Evolutionary conservation across 2,888 invertebrate species (phyloP).

Genomic region (Schizaphis graminum): DNA sequence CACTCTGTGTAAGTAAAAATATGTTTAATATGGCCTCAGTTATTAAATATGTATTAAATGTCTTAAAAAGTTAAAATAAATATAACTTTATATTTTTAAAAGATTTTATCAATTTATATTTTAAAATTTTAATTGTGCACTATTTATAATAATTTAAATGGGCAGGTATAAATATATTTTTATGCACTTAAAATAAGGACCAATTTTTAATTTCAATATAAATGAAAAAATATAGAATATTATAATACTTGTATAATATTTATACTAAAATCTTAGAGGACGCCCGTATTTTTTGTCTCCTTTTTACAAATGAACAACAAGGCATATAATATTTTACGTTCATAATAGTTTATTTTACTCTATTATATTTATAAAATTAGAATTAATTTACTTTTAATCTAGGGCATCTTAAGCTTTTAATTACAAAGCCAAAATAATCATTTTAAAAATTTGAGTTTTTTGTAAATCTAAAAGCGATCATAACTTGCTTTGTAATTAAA

Average conservation of each 20-base stretch:
- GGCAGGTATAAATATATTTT: background rate
- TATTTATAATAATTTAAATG: background rate
- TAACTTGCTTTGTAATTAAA: no score
- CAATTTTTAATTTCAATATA: background rate
- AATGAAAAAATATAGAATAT: background rate
- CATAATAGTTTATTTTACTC: no score
- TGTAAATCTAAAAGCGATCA: no score
- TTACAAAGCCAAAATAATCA: no score
- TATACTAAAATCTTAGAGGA: background rate
- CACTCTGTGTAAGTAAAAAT: background rate
- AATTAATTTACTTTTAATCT: no score
- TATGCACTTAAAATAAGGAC: background rate
- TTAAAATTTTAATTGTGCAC: background rate
- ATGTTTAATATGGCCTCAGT: background rate
- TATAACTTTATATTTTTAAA: background rate
- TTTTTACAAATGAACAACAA: no score
- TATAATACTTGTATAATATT: background rate
- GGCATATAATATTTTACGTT: no score
- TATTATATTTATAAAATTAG: no score
- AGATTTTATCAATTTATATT: background rate
- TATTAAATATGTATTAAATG: background rate
- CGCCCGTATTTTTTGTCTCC: no score
- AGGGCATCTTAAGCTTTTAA: no score
- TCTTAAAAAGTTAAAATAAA: background rate
- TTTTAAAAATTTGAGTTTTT: no score